Base-by-base conservation (phyloP, 2,113 vertebrate genomes). In the Rhea pennata region DNA sequence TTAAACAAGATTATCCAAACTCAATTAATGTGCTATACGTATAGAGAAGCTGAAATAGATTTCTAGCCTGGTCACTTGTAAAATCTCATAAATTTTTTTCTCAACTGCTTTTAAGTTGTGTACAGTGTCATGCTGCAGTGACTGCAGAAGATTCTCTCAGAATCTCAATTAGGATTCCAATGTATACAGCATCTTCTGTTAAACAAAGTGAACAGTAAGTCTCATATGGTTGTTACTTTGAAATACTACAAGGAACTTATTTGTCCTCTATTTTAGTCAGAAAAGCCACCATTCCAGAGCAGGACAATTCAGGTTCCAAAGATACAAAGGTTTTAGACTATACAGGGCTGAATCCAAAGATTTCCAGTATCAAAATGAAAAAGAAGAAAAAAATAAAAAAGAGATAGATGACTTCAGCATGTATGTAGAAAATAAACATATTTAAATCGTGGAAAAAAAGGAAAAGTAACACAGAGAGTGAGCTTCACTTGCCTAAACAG, bases 1-100 rank as follows among this genome's bases (percentile, higher is more conserved):
- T 86, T 64, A 69, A 86, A 79, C 29, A 59, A 92, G 64, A 59
- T 67, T 94, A 96, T 76, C 26, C 59, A 59, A 96, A 91, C 81
- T 95, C 93, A 95, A 62, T 93, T 88, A 81, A 92, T 13, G 14
- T 58, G 80, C 31, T 91, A 71, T 58, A 94, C 51, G 42, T 14
- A 74, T 9, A 77, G 61, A 67, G 14, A 80, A 92, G 71, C 83
- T 88, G 58, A 59, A 93, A 70, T 2, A 71, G 33, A 85, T 92
- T 93, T 93, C 54, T 83, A 87, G 24, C 42, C 48, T 4, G 50
- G 33, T 36, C 70, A 77, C 72, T 59, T 56, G 31, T 7, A 90
- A 78, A 88, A 82, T 46, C 39, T 56, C 56, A 61, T 65, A 70
- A 72, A 61, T 10, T 24, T 80, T 27, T 92, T 26, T 54, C 54